A percentile compares a stretch with the other conserved stretches of the same genome.
Evolutionary conservation across 2,797 vertebrate genomes (phyloP).

Genomic region (Chloroceryle amazona): DNA sequence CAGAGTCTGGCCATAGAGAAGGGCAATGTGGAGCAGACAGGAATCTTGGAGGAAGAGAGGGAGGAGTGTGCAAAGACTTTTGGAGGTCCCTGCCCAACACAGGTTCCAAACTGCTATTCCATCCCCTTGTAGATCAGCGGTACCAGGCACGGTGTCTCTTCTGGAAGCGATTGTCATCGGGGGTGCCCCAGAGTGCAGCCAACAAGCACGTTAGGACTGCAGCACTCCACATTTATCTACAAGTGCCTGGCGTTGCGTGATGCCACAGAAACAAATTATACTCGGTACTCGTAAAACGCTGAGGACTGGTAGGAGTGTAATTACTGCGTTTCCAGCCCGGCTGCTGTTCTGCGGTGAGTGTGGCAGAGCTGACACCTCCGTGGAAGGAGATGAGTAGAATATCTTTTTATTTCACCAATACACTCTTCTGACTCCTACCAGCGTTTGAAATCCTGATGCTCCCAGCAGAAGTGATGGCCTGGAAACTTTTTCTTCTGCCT

Average conservation of each 20-base stretch:
- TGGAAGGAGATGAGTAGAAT: background rate
- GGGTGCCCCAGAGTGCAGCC: background rate
- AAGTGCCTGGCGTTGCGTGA: background rate
- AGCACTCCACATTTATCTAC: background rate
- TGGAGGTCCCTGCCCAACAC: background rate
- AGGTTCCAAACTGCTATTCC: background rate
- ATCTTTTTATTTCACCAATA: background rate
- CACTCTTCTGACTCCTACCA: background rate
- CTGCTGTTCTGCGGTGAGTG: background rate
- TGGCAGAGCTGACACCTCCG: background rate
- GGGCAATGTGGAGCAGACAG: fast-evolving
- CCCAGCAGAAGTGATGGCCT: background rate
- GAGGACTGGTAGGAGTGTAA: background rate
- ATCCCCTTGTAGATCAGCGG: background rate
- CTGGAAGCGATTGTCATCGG: background rate
- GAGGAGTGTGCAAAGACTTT: background rate
- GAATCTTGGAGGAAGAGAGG: background rate
- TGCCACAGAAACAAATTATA: background rate
- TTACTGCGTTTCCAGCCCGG: background rate
- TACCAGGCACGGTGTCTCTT: background rate
- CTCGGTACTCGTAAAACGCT: background rate
- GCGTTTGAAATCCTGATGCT: slow-evolving; percentile 19
- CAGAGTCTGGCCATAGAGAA: background rate
- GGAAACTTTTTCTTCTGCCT: slow-evolving; percentile 23
- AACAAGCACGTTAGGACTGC: background rate